These are phyloP conservation scores for Malurus cyaneus DNA, from an alignment of 2,113 vertebrate species.

Conservation along the genomic window DNA sequence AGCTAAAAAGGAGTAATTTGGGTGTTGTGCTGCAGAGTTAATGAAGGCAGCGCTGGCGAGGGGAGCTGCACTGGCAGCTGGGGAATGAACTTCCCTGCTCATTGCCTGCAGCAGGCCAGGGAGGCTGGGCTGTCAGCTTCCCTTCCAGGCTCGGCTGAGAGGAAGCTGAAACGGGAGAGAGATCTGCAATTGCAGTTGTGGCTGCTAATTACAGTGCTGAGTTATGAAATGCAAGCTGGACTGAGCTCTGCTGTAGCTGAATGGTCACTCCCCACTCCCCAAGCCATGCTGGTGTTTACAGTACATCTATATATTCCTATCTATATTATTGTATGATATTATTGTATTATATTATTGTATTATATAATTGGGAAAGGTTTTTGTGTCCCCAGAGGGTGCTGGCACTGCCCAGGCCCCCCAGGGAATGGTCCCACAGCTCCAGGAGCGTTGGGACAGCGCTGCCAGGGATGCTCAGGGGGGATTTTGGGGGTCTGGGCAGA, in stretches of 20 bases:
- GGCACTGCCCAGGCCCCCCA: neutral
- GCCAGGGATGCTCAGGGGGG: neutral
- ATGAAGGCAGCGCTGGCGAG: neutral
- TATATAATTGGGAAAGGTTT: neutral
- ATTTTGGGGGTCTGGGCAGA: neutral
- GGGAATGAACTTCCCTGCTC: neutral
- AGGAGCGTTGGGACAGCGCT: rapidly evolving
- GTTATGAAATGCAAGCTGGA: neutral
- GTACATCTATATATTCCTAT: no score
- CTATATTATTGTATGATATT: neutral
- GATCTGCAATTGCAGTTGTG: neutral
- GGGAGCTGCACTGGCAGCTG: neutral
- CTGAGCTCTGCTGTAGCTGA: neutral
- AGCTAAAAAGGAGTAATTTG: neutral
- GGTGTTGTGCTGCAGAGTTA: neutral
- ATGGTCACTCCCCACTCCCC: neutral
- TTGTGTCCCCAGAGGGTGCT: neutral
- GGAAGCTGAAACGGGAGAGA: neutral
- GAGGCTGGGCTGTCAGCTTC: neutral
- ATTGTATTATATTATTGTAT: neutral
- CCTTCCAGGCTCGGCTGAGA: neutral
- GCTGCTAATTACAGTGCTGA: neutral
- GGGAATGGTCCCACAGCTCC: neutral
- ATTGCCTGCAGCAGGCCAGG: neutral
- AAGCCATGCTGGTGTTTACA: rapidly evolving